Evolutionary conservation across 2,888 invertebrate genomes (phyloP), one percentile per base, ranked within the genome.

Genomic region (Thecocarcelia acutangulata): DNA sequence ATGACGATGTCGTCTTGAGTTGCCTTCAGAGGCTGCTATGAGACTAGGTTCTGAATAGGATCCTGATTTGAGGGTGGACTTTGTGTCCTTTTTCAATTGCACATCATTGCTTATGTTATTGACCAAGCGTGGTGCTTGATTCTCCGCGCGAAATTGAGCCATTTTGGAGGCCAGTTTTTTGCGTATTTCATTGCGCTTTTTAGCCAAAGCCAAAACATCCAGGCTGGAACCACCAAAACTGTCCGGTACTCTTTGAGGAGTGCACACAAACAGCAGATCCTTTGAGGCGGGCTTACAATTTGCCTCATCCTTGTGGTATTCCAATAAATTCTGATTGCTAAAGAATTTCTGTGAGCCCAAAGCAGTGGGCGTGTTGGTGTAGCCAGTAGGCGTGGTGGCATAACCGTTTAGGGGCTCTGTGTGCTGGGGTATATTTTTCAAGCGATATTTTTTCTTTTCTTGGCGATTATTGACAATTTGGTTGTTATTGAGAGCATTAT

Each of bases 1-100:
- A 69, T 90, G 90, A 0, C 90, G 87, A 84, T 90, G 90, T 0
- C 90, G 88, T 9, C 90, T 87, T 0, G 83, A 84, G 3, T 85
- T 86, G 2, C 87, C 88, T 73, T 90, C 90, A 3, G 90, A 90
- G 33, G 88, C 90, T 0, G 90, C 90, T 40, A 90, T 87, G 73
- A 90, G 85, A 80, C 90, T 90, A 74, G 90, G 90, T 84, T 90
- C 90, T 70, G 90, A 90, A 79, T 90, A 90, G 58, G 85, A 90
- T 84, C 89, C 89, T 15, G 78, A 78, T 77, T 90, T 90, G 1
- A 90, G 77, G 1, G 87, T 86, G n/a, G 77, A 66, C 11, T 84
- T 85, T 13, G 87, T 84, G 54, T 88, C 87, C 37, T 85, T 84
- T 13, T 86, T 84, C 63, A 84, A 68, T 4, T 85, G 85, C 66